Evolutionary conservation across 2,797 vertebrate species (phyloP).

Genomic region (Salarias fasciatus): DNA sequence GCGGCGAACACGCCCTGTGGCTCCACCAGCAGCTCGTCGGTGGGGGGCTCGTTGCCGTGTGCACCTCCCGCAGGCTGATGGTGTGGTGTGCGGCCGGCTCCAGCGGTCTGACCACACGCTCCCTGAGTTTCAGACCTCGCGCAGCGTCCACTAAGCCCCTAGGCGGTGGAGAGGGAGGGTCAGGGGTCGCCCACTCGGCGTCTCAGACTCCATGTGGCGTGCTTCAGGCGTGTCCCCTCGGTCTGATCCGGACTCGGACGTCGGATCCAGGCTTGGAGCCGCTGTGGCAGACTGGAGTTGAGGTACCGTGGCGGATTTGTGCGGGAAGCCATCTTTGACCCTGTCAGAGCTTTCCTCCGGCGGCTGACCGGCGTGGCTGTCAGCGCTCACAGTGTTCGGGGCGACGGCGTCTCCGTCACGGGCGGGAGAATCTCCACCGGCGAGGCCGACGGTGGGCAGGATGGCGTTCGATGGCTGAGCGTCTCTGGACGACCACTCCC

Average conservation of each 20-base stretch:
- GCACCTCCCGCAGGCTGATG: conserved; percentile 80
- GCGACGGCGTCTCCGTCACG: conserved; percentile 31
- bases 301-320: conserved; percentile 44
- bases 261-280: conserved; percentile 43
- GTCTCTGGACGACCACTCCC: conserved; percentile 62
- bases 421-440: conserved; percentile 4
- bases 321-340: too few species aligned
- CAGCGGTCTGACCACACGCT: conserved; percentile 27
- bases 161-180: conserved; percentile 37
- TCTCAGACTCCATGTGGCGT: conserved; percentile 62
- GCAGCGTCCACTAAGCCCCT: conserved; percentile 23
- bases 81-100: conserved; percentile 57
- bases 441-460: conserved; percentile 33
- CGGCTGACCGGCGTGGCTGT: conserved; percentile 35
- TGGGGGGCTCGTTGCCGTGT: conserved; percentile 46
- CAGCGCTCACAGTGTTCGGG: conserved; percentile 63
- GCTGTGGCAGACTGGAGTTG: conserved; percentile 41
- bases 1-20: neutral
- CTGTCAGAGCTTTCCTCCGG: conserved; percentile 34
- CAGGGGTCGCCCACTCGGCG: conserved; percentile 75
- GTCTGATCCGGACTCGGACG: conserved; percentile 45
- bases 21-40: conserved; percentile 59
- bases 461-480: conserved; percentile 33
- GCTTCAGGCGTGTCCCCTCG: conserved; percentile 70
- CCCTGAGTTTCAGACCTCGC: conserved; percentile 57